phyloP scores from a whole-genome alignment of 2,113 vertebrate species.

The Numenius arquata region DNA sequence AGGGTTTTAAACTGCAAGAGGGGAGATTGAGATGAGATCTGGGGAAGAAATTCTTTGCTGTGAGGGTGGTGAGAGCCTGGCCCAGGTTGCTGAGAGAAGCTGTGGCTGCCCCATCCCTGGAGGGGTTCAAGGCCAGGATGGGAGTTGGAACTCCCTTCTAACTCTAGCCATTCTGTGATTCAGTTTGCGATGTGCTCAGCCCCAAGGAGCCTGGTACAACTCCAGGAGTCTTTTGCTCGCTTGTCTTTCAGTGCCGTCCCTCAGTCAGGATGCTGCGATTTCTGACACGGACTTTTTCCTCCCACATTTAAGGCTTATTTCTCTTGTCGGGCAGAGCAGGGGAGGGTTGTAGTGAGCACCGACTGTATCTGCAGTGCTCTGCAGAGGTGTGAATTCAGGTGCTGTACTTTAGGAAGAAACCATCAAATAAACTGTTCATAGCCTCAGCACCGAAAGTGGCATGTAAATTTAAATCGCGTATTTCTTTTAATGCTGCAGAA shows the following conservation, averaged over 20 bases:
- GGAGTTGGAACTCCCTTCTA: no score
- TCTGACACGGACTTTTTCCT: background rate
- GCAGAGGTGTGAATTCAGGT: background rate
- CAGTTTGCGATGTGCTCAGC: rapidly evolving
- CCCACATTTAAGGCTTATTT: background rate
- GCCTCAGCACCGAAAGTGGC: background rate
- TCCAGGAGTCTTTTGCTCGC: background rate
- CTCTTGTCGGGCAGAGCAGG: background rate
- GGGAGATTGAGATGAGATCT: no score
- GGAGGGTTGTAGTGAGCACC: background rate
- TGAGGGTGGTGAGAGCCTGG: background rate
- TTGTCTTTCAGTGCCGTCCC: no score
- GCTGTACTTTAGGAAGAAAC: background rate
- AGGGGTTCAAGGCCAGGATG: background rate
- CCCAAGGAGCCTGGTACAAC: background rate
- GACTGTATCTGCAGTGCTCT: background rate
- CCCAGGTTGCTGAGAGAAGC: background rate
- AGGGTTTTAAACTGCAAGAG: no score
- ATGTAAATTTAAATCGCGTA: background rate
- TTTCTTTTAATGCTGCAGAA: background rate
- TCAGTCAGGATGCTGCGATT: background rate
- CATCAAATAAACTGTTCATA: background rate
- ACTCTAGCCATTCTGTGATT: background rate
- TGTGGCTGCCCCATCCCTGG: background rate
- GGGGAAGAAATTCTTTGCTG: background rate